phyloP scores from a whole-genome alignment of 2,113 vertebrate species.

The Cinclus cinclus region DNA sequence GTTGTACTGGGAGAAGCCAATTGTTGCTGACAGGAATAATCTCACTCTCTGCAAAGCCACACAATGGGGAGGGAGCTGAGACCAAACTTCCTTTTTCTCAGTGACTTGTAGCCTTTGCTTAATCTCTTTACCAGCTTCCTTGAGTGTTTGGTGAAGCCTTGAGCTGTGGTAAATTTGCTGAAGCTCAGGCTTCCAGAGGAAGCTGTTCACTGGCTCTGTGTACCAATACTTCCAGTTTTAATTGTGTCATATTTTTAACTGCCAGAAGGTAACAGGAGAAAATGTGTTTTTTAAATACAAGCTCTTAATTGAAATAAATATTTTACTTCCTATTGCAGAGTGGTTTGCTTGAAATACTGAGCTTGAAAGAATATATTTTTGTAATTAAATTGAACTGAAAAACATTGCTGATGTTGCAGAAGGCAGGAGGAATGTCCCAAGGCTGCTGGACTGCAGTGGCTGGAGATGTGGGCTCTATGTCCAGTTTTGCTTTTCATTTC shows the following conservation, averaged over 20 bases:
- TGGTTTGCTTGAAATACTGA: background rate
- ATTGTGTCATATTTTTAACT: background rate
- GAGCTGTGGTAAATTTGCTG: background rate
- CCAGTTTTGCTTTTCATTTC: conserved; percentile 2
- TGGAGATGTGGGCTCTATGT: background rate
- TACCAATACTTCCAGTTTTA: background rate
- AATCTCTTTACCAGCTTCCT: background rate
- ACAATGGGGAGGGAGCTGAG: background rate
- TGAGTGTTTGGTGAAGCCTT: background rate
- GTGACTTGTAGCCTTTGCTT: background rate
- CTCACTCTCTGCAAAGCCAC: background rate
- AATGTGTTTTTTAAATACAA: background rate
- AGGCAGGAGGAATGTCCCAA: background rate
- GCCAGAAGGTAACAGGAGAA: background rate
- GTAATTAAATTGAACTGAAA: background rate
- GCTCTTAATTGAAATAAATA: conserved; percentile 2
- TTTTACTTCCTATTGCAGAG: conserved; percentile 3
- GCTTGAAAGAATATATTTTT: background rate
- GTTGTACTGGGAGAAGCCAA: background rate
- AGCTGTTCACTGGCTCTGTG: background rate
- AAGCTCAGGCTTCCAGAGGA: background rate
- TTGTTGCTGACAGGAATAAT: background rate
- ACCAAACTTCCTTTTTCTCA: background rate
- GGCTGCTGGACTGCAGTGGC: background rate
- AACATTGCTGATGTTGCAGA: background rate